Evolutionary conservation across 2,888 invertebrate species (phyloP).

Genomic region (Tanytarsus gracilentus): DNA sequence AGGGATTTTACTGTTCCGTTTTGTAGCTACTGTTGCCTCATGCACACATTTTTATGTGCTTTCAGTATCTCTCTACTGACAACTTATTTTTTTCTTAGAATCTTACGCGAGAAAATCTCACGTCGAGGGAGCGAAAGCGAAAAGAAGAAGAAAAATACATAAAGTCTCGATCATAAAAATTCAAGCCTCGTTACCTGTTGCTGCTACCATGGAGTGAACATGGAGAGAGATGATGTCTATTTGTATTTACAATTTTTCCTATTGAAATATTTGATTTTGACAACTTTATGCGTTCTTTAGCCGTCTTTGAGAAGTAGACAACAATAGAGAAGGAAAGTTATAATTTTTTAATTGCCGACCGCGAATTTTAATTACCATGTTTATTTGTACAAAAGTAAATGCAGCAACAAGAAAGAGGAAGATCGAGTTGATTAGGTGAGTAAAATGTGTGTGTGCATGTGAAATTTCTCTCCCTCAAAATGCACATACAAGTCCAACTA

Average conservation of each 20-base stretch:
- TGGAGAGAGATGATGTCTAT: not conserved
- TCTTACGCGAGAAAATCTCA: not conserved
- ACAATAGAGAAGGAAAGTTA: not conserved
- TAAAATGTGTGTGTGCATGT: no score
- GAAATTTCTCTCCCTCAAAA: no score
- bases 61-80: not conserved
- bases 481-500: no score
- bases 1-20: slow-evolving; percentile 11
- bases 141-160: not conserved
- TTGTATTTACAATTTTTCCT: not conserved
- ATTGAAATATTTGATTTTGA: not conserved
- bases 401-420: not conserved
- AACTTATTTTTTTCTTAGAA: not conserved
- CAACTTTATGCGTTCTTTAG: not conserved
- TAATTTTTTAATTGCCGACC: not conserved
- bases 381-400: not conserved
- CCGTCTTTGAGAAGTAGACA: not conserved
- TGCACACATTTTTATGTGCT: not conserved
- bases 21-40: not conserved
- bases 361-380: not conserved
- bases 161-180: slow-evolving; percentile 19
- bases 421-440: no score
- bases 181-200: slow-evolving; percentile 24
- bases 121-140: slow-evolving; percentile 15
- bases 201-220: not conserved